Evolutionary conservation across 1,140 invertebrate species (phyloP), one percentile per base, ranked within the genome.

Genomic region (Uloborus diversus): DNA sequence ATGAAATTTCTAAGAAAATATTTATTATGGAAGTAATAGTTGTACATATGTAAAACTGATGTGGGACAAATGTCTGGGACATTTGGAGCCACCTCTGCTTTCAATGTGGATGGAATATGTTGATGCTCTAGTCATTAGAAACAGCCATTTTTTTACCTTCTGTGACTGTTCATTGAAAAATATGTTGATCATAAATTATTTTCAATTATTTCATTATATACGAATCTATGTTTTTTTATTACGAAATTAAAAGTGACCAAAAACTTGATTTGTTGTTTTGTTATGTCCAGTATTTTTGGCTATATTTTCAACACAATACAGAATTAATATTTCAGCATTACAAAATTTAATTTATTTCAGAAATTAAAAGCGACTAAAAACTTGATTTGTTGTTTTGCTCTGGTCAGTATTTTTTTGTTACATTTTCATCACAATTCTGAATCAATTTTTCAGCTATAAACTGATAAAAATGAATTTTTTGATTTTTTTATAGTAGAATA

Each of bases 151-250:
- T 78, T 65, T 78, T 33, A 42, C 49, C 47, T 78, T 78, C 61
- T 61, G 47, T 78, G 73, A 65, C 33, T 78, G 61, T 73, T 62
- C 37, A 61, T 62, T 49, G 69, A 73, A 62, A 57, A 33, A 65
- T 64, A 62, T 78, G 73, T 78, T 78, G 33, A 78, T 78, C 62
- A 51, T 75, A 76, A 66, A 65, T 66, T 65, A 65, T 78, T 78
- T 78, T 65, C 47, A 78, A 65, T 78, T 78, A 65, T 78, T 78
- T 78, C 73, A 65, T 33, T 78, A 78, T 78, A 73, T 73, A 57
- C 23, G 20, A 61, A 32, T 57, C 23, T 73, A 51, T 61, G 62
- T 78, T 75, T 75, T 78, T 78, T 78, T 64, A 64, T 78, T 32
- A 56, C 35, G 20, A 27, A 66, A 78, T 51, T 64, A 65, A 78